These are phyloP conservation scores for Drosophila lacicola DNA, from an alignment of 2,888 invertebrate species.

Conservation along the genomic window DNA sequence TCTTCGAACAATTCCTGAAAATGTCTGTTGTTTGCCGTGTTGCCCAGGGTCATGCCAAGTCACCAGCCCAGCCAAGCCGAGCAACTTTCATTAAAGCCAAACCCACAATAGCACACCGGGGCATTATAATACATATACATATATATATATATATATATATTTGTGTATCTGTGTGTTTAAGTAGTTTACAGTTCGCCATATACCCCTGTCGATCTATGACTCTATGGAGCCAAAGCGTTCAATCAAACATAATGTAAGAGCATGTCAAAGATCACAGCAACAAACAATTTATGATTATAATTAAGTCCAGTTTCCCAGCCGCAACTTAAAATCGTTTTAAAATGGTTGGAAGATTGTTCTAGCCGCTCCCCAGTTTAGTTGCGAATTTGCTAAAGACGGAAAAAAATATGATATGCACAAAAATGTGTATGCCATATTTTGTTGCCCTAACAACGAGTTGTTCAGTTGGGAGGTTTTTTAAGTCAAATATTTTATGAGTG, in stretches of 20 bases:
- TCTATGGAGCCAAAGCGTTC: slow-evolving; percentile 40
- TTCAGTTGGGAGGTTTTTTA: neutral
- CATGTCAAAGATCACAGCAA: slow-evolving; percentile 65
- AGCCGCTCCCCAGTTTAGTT: slow-evolving; percentile 1
- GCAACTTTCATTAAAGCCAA: slow-evolving; percentile 71
- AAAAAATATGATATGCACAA: neutral
- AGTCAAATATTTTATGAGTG: slow-evolving; percentile 22
- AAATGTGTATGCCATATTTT: slow-evolving; percentile 1
- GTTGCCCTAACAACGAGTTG: slow-evolving; percentile 20
- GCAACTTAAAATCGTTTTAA: slow-evolving; percentile 7
- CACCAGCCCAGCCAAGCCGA: slow-evolving; percentile 65
- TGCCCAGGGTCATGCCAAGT: slow-evolving; percentile 68
- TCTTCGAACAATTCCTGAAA: slow-evolving; percentile 62
- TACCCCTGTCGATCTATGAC: slow-evolving; percentile 33
- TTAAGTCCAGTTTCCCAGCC: slow-evolving; percentile 35
- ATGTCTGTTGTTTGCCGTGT: slow-evolving; percentile 45
- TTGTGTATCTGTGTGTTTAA: slow-evolving; percentile 10
- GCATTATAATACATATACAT: slow-evolving; percentile 22
- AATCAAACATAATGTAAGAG: slow-evolving; percentile 39
- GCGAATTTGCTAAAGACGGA: too few species aligned
- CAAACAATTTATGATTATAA: slow-evolving; percentile 62
- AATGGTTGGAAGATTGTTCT: slow-evolving; percentile 22
- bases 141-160: too few species aligned
- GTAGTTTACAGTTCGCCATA: slow-evolving; percentile 15
- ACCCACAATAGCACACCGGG: slow-evolving; percentile 60